These are phyloP conservation scores for Dermolepida albohirtum DNA, from an alignment of 2,888 invertebrate species.

Conservation along the genomic window DNA sequence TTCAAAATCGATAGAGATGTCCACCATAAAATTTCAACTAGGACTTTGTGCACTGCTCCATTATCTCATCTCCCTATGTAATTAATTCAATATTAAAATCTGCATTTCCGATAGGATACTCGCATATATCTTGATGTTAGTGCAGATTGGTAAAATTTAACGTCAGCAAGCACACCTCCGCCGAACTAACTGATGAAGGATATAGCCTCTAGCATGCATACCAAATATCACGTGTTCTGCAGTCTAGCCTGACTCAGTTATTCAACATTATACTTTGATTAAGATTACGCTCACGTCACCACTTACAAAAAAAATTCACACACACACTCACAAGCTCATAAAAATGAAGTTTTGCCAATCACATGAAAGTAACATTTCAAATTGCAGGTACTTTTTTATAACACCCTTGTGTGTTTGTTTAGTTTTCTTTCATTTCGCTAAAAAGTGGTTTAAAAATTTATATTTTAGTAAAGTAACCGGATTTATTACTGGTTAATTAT, in stretches of 20 bases:
- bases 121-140: slow-evolving; percentile 10
- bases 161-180: slow-evolving; percentile 10
- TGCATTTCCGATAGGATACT: slow-evolving; percentile 12
- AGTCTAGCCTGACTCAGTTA: slow-evolving; percentile 22
- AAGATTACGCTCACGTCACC: slow-evolving; percentile 30
- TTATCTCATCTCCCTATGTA: slow-evolving; percentile 1
- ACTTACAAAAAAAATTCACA: slow-evolving; percentile 4
- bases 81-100: slow-evolving; percentile 27
- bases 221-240: slow-evolving; percentile 32
- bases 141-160: slow-evolving; percentile 12
- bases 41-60: too few relatives aligned
- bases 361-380: neutral
- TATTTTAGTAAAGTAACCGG: too few relatives aligned
- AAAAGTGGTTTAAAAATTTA: too few relatives aligned
- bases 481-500: too few relatives aligned
- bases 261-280: slow-evolving; percentile 33
- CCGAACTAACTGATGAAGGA: slow-evolving; percentile 23
- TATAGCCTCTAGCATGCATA: slow-evolving; percentile 35
- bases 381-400: neutral
- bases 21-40: too few relatives aligned
- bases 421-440: too few relatives aligned
- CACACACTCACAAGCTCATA: neutral
- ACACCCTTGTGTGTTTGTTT: too few relatives aligned
- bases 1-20: too few relatives aligned
- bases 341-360: neutral